Conservation (phyloP, 2,888 invertebrate genomes). For the Adelognathus sp. region DNA sequence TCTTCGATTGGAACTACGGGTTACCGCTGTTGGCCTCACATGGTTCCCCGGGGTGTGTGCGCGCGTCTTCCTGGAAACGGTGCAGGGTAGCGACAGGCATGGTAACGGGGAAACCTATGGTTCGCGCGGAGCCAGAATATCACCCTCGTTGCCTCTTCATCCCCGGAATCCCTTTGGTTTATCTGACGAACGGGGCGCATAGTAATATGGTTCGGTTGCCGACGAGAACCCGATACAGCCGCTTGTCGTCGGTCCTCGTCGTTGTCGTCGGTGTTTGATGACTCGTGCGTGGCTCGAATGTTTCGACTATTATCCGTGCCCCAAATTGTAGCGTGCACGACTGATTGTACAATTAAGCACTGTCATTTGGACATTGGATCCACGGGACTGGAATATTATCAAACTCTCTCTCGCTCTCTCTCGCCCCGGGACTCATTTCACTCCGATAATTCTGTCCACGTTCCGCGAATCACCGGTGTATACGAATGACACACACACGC, state of each 20-base stretch:
- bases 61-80: slow-evolving; percentile 9
- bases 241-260: slow-evolving; percentile 10
- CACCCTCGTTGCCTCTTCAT: slow-evolving; percentile 25
- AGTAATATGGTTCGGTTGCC: slow-evolving; percentile 58
- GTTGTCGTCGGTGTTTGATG: slow-evolving; percentile 67
- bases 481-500: slow-evolving; percentile 16
- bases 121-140: neutral
- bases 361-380: slow-evolving; percentile 36
- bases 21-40: neutral
- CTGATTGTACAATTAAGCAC: slow-evolving; percentile 50
- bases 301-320: slow-evolving; percentile 37
- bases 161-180: slow-evolving; percentile 9
- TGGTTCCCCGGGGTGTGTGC: neutral
- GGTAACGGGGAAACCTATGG: neutral
- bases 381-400: slow-evolving; percentile 28
- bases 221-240: slow-evolving; percentile 35
- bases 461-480: slow-evolving; percentile 34
- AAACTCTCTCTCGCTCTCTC: neutral
- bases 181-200: slow-evolving; percentile 43
- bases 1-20: neutral
- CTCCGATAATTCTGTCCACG: too few species aligned
- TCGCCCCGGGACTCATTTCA: slow-evolving; percentile 18
- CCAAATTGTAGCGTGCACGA: slow-evolving; percentile 44
- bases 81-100: neutral
- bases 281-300: slow-evolving; percentile 69